A percentile compares a stretch with the other conserved stretches of the same genome.
These are phyloP conservation scores for Coilia nasus DNA, from an alignment of 2,797 vertebrate species.

Conservation along the genomic window DNA sequence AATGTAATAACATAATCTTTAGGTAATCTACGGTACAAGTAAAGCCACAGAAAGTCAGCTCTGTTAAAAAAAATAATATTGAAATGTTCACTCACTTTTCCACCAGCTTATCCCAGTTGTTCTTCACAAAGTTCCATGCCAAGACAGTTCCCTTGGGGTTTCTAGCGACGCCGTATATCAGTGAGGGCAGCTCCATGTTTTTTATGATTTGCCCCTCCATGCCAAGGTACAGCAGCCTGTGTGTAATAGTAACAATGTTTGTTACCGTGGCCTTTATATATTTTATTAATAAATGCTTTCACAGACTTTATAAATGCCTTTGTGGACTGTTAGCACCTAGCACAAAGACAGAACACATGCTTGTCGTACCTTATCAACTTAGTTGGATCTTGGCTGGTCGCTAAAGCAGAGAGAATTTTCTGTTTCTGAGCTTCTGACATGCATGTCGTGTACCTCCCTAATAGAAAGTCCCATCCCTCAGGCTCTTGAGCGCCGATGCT, in stretches of 20 bases:
- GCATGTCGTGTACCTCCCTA: conserved; percentile 70
- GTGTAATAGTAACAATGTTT: not conserved
- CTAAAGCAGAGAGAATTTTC: conserved; percentile 74
- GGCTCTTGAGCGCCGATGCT: conserved; percentile 73
- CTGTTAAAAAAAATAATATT: not conserved
- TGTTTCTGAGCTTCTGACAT: conserved; percentile 72
- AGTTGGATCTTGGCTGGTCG: conserved; percentile 68
- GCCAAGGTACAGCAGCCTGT: conserved; percentile 74
- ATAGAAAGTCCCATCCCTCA: conserved; percentile 73
- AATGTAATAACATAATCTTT: too few relatives aligned
- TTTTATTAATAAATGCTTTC: not conserved
- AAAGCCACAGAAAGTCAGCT: not conserved
- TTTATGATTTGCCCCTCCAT: conserved; percentile 77
- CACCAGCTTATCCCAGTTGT: conserved; percentile 76
- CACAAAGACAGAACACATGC: too few relatives aligned
- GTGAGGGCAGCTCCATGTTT: conserved; percentile 71
- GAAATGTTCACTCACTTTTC: conserved; percentile 69
- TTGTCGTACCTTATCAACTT: conserved; percentile 71
- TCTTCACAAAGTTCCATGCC: conserved; percentile 80
- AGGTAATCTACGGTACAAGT: not conserved
- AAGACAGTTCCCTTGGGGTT: conserved; percentile 71
- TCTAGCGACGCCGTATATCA: conserved; percentile 71
- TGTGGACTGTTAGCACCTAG: not conserved
- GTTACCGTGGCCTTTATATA: not conserved
- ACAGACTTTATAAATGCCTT: too few relatives aligned